A percentile compares a stretch with the other conserved stretches of the same genome.
Evolutionary conservation across 2,888 invertebrate species (phyloP).

Genomic region (Synergus laeviventris): DNA sequence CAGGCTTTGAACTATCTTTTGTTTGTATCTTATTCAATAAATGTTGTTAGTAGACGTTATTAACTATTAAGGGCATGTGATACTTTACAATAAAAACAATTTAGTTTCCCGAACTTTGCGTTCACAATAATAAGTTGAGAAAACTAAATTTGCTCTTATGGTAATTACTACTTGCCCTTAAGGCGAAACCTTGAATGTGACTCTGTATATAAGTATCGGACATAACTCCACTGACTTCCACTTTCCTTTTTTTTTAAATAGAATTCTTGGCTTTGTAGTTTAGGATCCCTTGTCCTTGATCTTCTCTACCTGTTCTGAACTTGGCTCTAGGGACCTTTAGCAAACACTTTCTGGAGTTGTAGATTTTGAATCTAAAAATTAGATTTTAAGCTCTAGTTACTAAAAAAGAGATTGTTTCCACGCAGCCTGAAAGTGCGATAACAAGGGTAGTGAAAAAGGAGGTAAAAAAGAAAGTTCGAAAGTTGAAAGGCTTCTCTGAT

Average conservation of each 20-base stretch:
- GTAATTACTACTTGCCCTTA: too few species aligned
- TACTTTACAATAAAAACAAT: too few species aligned
- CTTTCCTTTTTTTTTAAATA: neutral
- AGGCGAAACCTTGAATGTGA: neutral
- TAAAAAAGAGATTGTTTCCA: conserved; percentile 43
- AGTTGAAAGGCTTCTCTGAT: conserved; percentile 73
- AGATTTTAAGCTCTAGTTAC: neutral
- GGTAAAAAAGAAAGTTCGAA: conserved; percentile 77
- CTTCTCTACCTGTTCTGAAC: conserved; percentile 31
- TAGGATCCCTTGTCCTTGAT: conserved; percentile 30
- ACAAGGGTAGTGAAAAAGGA: conserved; percentile 78
- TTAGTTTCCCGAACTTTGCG: too few species aligned
- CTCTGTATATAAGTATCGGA: neutral
- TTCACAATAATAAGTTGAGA: too few species aligned
- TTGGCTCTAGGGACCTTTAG: neutral
- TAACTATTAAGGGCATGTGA: too few species aligned
- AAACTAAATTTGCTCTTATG: too few species aligned
- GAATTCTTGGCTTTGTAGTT: neutral
- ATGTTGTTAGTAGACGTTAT: too few species aligned
- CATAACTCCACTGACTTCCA: neutral
- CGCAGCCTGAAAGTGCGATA: conserved; percentile 81
- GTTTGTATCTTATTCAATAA: neutral
- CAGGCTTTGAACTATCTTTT: neutral
- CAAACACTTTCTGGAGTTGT: neutral
- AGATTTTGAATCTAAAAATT: neutral